These are phyloP conservation scores for Salmo trutta DNA, from an alignment of 2,797 vertebrate genomes.

Conservation along the genomic window DNA sequence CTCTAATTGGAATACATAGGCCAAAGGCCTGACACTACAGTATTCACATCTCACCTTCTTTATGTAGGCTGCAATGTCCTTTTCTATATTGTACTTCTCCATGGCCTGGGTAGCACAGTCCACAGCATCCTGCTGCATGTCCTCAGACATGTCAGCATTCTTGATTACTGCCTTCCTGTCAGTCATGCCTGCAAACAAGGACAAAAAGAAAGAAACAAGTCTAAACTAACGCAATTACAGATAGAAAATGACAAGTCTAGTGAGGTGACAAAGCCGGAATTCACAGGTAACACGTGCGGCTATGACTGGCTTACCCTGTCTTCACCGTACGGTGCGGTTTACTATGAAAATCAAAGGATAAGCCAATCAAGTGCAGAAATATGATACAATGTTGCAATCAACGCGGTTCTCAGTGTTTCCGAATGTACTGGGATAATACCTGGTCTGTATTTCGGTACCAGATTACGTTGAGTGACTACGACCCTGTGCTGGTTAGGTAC, in stretches of 20 bases:
- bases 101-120: constrained; percentile 99
- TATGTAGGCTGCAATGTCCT: constrained; percentile 99
- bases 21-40: background rate
- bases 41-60: constrained; percentile 85
- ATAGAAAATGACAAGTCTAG: background rate
- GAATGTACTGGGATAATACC: background rate
- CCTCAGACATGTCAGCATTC: constrained; percentile 99
- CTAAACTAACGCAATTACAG: too few species aligned
- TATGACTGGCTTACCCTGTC: background rate
- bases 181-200: constrained; percentile 80
- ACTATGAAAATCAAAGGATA: background rate
- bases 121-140: constrained; percentile 99
- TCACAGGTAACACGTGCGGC: background rate
- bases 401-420: background rate
- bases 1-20: background rate
- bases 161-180: constrained; percentile 99
- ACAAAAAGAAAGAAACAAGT: too few species aligned
- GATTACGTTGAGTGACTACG: background rate
- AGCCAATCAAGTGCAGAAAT: background rate
- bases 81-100: constrained; percentile 99
- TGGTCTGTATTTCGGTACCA: background rate
- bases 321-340: background rate
- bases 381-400: background rate
- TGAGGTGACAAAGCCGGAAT: background rate
- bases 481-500: constrained; percentile 7